Evolutionary conservation across 1,140 invertebrate genomes (phyloP).

Genomic region (Heliconius hermathena): DNA sequence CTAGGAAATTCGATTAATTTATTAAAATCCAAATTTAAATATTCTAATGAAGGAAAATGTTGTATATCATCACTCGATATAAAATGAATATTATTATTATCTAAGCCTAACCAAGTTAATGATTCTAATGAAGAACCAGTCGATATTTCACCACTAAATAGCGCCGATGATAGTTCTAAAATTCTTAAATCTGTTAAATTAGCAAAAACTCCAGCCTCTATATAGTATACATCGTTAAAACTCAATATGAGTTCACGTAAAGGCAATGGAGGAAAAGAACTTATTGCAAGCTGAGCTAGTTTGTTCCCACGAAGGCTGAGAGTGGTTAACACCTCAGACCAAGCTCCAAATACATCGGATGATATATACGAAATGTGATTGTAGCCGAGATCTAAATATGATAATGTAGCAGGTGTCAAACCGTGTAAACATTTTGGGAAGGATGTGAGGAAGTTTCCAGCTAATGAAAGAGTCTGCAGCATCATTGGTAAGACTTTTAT

Average conservation of each 20-base stretch:
- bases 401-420: constrained; percentile 84
- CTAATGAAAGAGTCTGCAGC: constrained; percentile 87
- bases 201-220: constrained; percentile 87
- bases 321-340: constrained; percentile 89
- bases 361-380: constrained; percentile 88
- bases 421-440: constrained; percentile 85
- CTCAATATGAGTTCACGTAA: constrained; percentile 92
- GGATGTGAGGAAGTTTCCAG: constrained; percentile 87
- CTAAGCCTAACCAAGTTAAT: constrained; percentile 91
- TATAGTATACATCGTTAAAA: constrained; percentile 90
- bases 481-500: constrained; percentile 76
- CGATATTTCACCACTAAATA: constrained; percentile 88
- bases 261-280: constrained; percentile 86
- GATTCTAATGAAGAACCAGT: constrained; percentile 85
- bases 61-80: constrained; percentile 84
- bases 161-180: constrained; percentile 91
- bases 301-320: constrained; percentile 91
- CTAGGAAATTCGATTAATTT: constrained; percentile 84
- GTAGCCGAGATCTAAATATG: constrained; percentile 91
- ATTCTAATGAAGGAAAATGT: constrained; percentile 86
- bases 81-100: constrained; percentile 91
- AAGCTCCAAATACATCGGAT: constrained; percentile 85
- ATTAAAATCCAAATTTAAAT: constrained; percentile 93
- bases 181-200: constrained; percentile 87
- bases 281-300: constrained; percentile 85